These are phyloP conservation scores for Sesia bembeciformis DNA, from an alignment of 2,888 invertebrate species.

Conservation along the genomic window DNA sequence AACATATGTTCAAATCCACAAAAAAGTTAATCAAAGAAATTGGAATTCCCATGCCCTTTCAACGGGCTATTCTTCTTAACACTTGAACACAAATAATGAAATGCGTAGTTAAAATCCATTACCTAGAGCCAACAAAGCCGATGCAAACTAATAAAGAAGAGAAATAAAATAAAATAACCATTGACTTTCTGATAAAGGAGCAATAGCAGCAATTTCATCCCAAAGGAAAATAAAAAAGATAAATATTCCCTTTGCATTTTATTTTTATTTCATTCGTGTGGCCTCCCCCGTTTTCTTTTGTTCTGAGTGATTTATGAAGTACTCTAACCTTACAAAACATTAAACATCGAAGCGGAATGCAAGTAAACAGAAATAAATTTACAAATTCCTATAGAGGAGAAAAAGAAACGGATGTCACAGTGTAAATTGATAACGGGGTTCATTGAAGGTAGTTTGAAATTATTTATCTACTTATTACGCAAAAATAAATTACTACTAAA, in stretches of 20 bases:
- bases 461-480: too few relatives aligned
- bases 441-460: too few relatives aligned
- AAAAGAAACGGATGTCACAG: constrained; percentile 3
- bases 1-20: too few relatives aligned
- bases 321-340: constrained; percentile 24
- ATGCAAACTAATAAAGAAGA: constrained; percentile 15
- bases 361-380: constrained; percentile 21
- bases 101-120: constrained; percentile 6
- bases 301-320: constrained; percentile 24
- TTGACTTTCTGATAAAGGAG: constrained; percentile 32
- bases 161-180: constrained; percentile 23
- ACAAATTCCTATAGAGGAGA: constrained; percentile 8
- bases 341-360: constrained; percentile 19
- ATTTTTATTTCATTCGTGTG: constrained; percentile 14
- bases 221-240: constrained; percentile 24
- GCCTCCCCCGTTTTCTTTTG: constrained; percentile 13
- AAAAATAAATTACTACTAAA: too few relatives aligned
- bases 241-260: constrained; percentile 35
- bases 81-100: not conserved
- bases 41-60: not conserved
- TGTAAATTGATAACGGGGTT: not conserved
- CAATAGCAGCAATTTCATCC: constrained; percentile 26
- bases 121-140: constrained; percentile 8
- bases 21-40: too few relatives aligned
- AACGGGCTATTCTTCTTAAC: not conserved